A percentile compares a stretch with the other conserved stretches of the same genome.
Conservation (phyloP, 2,888 invertebrate genomes). For the Pyrochroa serraticornis region DNA sequence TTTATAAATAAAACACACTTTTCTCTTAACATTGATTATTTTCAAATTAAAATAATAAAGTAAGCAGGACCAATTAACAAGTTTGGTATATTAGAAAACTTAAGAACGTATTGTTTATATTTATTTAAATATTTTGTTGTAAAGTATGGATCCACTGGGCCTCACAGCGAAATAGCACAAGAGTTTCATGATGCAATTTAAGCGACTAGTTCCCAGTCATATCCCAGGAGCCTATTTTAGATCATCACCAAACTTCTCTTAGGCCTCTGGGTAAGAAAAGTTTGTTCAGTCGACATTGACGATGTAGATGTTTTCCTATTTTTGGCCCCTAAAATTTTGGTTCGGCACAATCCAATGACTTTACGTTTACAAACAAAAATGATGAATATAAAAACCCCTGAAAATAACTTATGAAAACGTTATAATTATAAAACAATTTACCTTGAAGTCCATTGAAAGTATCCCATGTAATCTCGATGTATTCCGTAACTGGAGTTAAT, state of each 20-base stretch:
- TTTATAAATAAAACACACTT: too few species aligned
- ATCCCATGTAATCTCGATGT: conserved; percentile 60
- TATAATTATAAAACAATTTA: conserved; percentile 38
- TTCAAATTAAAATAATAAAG: too few species aligned
- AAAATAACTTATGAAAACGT: conserved; percentile 29
- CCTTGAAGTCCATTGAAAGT: conserved; percentile 72
- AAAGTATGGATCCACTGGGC: too few species aligned
- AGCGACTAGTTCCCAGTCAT: neutral
- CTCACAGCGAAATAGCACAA: neutral
- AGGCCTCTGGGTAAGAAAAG: conserved; percentile 3
- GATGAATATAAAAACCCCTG: conserved; percentile 30
- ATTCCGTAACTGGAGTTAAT: conserved; percentile 58
- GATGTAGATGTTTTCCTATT: conserved; percentile 11
- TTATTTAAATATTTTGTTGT: too few species aligned
- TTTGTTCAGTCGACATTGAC: conserved; percentile 6
- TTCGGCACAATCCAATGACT: conserved; percentile 25
- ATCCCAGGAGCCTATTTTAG: neutral
- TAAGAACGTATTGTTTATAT: too few species aligned
- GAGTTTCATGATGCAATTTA: neutral
- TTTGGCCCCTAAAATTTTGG: conserved; percentile 6
- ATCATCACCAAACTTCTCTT: neutral
- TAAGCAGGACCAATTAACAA: too few species aligned
- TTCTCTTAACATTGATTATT: too few species aligned
- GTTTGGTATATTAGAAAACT: too few species aligned
- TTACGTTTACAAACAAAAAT: conserved; percentile 33